These are phyloP conservation scores for Antennarius maculatus DNA, from an alignment of 2,797 vertebrate species.

Conservation along the genomic window DNA sequence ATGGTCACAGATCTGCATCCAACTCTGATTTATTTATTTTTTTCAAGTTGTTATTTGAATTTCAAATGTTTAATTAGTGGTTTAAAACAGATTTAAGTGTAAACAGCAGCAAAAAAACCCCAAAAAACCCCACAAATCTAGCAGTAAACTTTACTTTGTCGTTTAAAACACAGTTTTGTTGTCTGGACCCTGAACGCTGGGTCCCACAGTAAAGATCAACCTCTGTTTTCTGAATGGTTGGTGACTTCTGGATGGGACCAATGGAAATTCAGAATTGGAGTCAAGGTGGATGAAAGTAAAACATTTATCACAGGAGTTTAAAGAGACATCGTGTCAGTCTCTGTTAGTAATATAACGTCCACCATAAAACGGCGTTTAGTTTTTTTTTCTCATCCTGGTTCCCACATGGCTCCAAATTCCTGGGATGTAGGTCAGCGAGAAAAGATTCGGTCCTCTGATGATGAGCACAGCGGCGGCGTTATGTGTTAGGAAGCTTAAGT, in stretches of 20 bases:
- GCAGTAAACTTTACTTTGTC: no score
- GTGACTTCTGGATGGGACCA: no score
- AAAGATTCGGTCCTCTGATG: conserved; percentile 3
- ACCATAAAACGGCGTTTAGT: no score
- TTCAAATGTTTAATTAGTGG: conserved; percentile 10
- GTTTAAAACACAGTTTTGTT: conserved; percentile 47
- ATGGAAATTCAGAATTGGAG: conserved; percentile 8
- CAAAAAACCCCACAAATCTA: no score
- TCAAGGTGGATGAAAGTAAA: conserved; percentile 20
- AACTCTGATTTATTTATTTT: conserved; percentile 23
- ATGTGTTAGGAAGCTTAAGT: conserved; percentile 14
- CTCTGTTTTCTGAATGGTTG: conserved; percentile 4
- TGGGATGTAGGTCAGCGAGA: conserved; percentile 5
- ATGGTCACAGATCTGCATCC: conserved; percentile 21
- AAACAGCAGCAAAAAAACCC: conserved; percentile 30
- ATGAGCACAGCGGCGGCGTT: conserved; percentile 12
- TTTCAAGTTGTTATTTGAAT: conserved; percentile 6
- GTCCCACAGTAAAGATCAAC: conserved; percentile 35
- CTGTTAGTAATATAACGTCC: conserved; percentile 8
- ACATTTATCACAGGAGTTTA: conserved; percentile 30
- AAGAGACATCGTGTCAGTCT: conserved; percentile 25
- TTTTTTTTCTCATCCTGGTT: not conserved
- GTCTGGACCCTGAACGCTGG: conserved; percentile 41
- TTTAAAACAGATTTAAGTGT: conserved; percentile 22
- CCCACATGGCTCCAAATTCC: conserved; percentile 1